Conservation (phyloP, 1,140 invertebrate species). For the Drosophila athabasca region DNA sequence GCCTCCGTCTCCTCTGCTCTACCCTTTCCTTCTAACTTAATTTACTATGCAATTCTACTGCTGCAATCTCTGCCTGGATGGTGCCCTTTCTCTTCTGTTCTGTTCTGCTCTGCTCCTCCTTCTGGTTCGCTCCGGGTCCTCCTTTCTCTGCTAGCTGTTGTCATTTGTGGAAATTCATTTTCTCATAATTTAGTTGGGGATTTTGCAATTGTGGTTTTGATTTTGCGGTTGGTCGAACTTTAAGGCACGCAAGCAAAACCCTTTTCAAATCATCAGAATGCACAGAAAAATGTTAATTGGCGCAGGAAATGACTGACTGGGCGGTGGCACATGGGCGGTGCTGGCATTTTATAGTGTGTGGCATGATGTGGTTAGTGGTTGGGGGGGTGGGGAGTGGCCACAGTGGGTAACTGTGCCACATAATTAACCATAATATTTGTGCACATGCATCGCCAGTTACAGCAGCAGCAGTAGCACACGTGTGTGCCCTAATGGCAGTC, state of each 20-base stretch:
- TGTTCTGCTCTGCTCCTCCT: not conserved
- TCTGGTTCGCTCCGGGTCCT: not conserved
- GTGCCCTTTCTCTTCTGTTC: not conserved
- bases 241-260: conserved; percentile 47
- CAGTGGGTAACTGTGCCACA: conserved; percentile 46
- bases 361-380: not conserved
- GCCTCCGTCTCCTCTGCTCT: not conserved
- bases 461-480: not conserved
- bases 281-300: conserved; percentile 66
- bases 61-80: conserved; percentile 15
- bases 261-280: conserved; percentile 20
- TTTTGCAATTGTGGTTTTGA: conserved; percentile 73
- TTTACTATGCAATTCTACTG: conserved; percentile 72
- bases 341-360: not conserved
- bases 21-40: conserved; percentile 61
- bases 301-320: conserved; percentile 15
- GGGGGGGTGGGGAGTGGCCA: too few relatives aligned
- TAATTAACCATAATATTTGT: conserved; percentile 58
- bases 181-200: conserved; percentile 77
- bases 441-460: conserved; percentile 49
- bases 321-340: not conserved
- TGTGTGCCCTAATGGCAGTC: not conserved
- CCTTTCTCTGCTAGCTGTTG: conserved; percentile 29
- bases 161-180: conserved; percentile 74
- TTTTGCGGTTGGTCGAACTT: conserved; percentile 72